phyloP scores from a whole-genome alignment of 1,140 invertebrate genomes.

The Chymomyza costata region DNA sequence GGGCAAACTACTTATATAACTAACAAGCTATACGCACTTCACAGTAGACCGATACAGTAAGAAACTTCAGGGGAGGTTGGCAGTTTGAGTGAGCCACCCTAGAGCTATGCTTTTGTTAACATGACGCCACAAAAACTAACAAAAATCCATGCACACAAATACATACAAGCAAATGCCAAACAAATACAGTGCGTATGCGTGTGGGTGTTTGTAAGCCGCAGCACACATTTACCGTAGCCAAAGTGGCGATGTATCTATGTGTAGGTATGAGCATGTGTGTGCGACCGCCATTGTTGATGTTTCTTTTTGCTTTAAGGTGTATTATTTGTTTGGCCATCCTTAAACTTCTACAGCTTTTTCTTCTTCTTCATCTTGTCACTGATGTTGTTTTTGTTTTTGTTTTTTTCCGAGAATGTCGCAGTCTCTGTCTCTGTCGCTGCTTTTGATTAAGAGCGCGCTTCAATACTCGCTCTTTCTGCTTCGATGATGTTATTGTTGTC shows the following conservation, averaged over 20 bases:
- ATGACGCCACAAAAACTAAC: conserved; percentile 54
- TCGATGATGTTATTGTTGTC: conserved; percentile 16
- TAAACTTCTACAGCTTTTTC: conserved; percentile 60
- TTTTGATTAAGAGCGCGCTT: conserved; percentile 45
- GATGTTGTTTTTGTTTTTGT: conserved; percentile 41
- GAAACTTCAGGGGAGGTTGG: too few species aligned
- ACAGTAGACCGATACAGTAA: too few species aligned
- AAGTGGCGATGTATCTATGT: conserved; percentile 15
- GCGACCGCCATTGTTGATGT: too few species aligned
- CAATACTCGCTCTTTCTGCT: too few species aligned
- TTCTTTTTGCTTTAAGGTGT: too few species aligned
- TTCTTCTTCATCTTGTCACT: conserved; percentile 47
- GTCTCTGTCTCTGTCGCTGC: conserved; percentile 25
- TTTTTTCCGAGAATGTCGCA: conserved; percentile 26
- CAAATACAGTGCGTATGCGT: conserved; percentile 1
- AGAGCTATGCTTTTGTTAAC: conserved; percentile 56
- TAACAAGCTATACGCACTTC: neutral
- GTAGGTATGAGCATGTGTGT: conserved; percentile 1
- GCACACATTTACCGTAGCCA: conserved; percentile 40
- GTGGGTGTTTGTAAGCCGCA: conserved; percentile 21
- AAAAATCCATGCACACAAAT: conserved; percentile 38
- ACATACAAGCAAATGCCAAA: conserved; percentile 2
- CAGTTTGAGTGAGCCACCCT: too few species aligned
- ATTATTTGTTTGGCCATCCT: too few species aligned
- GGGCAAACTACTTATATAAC: neutral